These are phyloP conservation scores for Falcaria lacertinaria DNA, from an alignment of 2,888 invertebrate species.

Conservation along the genomic window DNA sequence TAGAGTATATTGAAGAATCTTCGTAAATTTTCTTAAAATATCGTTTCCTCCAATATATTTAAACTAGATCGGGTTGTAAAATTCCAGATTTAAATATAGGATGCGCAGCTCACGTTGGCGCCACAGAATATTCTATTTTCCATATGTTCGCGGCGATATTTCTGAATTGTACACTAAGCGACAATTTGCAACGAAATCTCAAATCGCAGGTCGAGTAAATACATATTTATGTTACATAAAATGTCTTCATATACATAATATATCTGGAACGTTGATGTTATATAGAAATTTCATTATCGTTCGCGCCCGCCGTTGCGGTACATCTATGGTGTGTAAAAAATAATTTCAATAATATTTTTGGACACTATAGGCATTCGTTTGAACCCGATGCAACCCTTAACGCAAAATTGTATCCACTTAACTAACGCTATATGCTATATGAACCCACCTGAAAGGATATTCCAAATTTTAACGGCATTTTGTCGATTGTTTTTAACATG, in stretches of 20 bases:
- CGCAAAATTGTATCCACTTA: no score
- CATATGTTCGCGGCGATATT: constrained; percentile 44
- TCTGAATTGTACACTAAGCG: constrained; percentile 38
- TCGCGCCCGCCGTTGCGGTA: no score
- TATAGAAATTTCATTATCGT: neutral
- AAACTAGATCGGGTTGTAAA: neutral
- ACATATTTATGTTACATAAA: constrained; percentile 37
- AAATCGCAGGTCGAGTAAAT: constrained; percentile 47
- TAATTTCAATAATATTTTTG: no score
- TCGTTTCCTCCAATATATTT: neutral
- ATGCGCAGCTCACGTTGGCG: constrained; percentile 21
- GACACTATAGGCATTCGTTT: no score
- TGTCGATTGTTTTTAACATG: no score
- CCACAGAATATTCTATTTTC: constrained; percentile 45
- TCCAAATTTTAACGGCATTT: no score
- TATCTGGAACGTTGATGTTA: neutral
- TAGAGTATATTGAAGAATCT: no score
- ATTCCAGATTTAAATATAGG: constrained; percentile 6
- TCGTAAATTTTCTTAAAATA: neutral
- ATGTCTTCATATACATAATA: no score
- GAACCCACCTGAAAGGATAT: no score
- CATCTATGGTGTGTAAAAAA: no score
- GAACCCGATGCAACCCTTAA: no score
- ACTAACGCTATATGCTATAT: no score
- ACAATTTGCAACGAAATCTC: constrained; percentile 41